These are phyloP conservation scores for Erebia epiphron DNA, from an alignment of 2,888 invertebrate species.

Conservation along the genomic window DNA sequence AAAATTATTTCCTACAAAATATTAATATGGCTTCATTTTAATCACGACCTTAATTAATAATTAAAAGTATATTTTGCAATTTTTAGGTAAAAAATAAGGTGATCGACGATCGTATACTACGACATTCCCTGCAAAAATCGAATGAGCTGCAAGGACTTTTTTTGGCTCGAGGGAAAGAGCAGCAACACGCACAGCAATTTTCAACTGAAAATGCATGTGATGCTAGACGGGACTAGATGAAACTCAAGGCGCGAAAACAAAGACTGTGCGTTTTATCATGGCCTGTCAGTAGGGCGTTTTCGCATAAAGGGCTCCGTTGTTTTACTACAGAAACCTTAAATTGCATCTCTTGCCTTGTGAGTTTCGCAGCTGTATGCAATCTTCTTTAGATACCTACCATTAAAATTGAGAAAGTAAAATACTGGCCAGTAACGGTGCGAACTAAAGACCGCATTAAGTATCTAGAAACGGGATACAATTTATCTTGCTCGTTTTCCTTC, in stretches of 20 bases:
- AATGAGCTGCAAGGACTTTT: neutral
- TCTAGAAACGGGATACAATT: constrained; percentile 44
- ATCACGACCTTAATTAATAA: neutral
- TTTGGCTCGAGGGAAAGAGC: no score
- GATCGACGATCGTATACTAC: neutral
- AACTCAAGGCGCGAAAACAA: no score
- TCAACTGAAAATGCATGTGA: no score
- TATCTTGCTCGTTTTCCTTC: constrained; percentile 58
- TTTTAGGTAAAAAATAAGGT: neutral
- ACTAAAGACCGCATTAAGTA: constrained; percentile 31
- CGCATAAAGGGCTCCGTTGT: no score
- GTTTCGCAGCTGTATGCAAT: neutral
- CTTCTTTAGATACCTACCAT: neutral
- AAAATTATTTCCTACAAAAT: neutral
- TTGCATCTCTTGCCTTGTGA: neutral
- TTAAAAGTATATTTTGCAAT: constrained; percentile 4
- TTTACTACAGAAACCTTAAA: no score
- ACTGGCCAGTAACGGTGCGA: constrained; percentile 19
- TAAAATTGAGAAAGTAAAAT: constrained; percentile 6
- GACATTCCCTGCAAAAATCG: neutral
- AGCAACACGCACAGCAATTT: no score
- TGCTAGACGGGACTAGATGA: no score
- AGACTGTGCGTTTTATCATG: no score
- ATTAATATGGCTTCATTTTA: neutral
- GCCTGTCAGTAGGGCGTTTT: no score